phyloP scores from a whole-genome alignment of 2,888 invertebrate species.

The Pandemis cinnamomeana region DNA sequence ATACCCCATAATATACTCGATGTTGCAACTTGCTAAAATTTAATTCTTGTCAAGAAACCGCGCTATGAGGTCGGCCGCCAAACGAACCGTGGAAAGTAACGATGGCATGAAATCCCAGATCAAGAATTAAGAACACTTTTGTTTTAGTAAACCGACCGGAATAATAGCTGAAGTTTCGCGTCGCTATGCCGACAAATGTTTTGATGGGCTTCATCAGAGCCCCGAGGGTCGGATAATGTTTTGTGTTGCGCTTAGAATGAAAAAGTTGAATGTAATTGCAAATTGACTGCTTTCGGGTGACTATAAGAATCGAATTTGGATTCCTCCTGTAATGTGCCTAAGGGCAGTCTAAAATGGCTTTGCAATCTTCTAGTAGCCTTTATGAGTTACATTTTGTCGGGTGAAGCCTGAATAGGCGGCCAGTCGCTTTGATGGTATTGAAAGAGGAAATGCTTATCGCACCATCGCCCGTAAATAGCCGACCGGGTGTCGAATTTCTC shows the following conservation, averaged over 20 bases:
- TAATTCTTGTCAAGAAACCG: constrained; percentile 65
- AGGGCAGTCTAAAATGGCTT: constrained; percentile 62
- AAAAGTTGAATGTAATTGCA: constrained; percentile 53
- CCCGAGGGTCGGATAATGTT: constrained; percentile 69
- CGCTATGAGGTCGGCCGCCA: constrained; percentile 55
- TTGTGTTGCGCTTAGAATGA: constrained; percentile 60
- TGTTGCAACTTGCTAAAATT: constrained; percentile 68
- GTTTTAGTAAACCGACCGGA: constrained; percentile 77
- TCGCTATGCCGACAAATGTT: constrained; percentile 78
- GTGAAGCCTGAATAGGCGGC: constrained; percentile 74
- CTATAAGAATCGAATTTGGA: constrained; percentile 38
- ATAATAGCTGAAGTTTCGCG: constrained; percentile 76
- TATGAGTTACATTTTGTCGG: constrained; percentile 75
- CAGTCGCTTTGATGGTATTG: constrained; percentile 81
- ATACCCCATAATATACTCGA: constrained; percentile 57
- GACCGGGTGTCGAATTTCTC: constrained; percentile 80
- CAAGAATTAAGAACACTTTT: constrained; percentile 78
- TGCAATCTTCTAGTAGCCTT: constrained; percentile 73
- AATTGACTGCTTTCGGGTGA: constrained; percentile 21
- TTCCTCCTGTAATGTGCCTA: constrained; percentile 52
- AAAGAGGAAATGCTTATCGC: constrained; percentile 82
- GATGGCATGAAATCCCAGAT: constrained; percentile 77
- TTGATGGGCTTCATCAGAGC: constrained; percentile 75
- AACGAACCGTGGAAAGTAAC: constrained; percentile 73
- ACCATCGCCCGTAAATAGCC: constrained; percentile 79